Evolutionary conservation across 2,113 vertebrate species (phyloP), one percentile per base, ranked within the genome.

Genomic region (Porphyrio hochstetteri): DNA sequence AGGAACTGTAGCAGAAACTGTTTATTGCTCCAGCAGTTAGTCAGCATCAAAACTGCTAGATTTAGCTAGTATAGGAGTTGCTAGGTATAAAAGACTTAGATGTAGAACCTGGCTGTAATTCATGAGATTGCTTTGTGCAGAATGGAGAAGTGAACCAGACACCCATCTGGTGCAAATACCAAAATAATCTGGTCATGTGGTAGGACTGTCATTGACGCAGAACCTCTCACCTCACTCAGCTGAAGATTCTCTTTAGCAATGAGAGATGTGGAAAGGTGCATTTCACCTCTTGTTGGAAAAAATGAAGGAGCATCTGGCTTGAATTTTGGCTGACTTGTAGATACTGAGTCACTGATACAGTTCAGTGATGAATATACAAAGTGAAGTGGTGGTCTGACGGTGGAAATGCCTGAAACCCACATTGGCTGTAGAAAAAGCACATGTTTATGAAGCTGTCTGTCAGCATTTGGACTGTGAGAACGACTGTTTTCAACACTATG

Each of bases 361-460:
- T 72, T 93, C 53, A 48, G 17, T 68, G 27, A 46, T 68, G 12
- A 61, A 75, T 40, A 36, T 10, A 68, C 29, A 82, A 87, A 94
- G 68, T 56, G 31, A 79, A 63, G 29, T 35, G 33, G 17, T 91
- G 36, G 78, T 8, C 29, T 84, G 74, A 42, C n/a, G 84, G 7
- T 68, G 42, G 35, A 82, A 90, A 69, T 79, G 42, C 35, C 38
- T 60, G 33, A 71, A 93, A 74, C 87, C 69, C 53, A 46, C 20
- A 16, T 6, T 91, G 23, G 57, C 53, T 92, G 16, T 79, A 64
- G 57, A 64, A 87, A 75, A 79, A 71, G 8, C 52, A 16, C 29
- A 13, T 68, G 35, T 76, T 94, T 91, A 60, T 90, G 65, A 85
- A 93, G 48, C 53, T 94, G 42, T 88, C 91, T 88, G 83, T 82